Evolutionary conservation across 2,888 invertebrate genomes (phyloP).

Genomic region (Cephalotes varians): DNA sequence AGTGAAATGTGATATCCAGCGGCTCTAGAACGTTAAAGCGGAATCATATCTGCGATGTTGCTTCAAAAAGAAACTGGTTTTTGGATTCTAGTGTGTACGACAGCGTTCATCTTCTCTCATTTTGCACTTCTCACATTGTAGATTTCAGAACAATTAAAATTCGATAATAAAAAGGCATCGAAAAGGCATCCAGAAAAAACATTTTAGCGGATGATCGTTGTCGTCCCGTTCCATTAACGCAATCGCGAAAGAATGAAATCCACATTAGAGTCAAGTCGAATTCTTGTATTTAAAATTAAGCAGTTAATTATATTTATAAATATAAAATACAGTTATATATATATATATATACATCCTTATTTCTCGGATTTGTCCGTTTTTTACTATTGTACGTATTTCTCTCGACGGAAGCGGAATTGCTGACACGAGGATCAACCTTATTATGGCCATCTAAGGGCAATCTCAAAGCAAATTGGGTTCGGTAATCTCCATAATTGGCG

Average conservation of each 20-base stretch:
- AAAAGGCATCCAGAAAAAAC: background rate
- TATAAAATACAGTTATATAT: conserved; percentile 5
- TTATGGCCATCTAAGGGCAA: conserved; percentile 33
- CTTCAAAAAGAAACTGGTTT: conserved; percentile 7
- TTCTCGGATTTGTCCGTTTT: background rate
- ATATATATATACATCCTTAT: background rate
- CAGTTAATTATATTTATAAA: no score
- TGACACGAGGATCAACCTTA: conserved; percentile 9
- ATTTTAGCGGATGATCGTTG: background rate
- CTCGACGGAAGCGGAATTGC: conserved; percentile 8
- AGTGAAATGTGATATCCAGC: background rate
- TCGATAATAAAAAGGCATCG: conserved; percentile 3
- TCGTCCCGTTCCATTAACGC: background rate
- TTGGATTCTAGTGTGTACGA: background rate
- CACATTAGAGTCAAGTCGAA: background rate
- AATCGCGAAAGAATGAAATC: background rate
- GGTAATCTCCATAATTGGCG: conserved; percentile 35
- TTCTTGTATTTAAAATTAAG: no score
- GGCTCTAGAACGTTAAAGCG: background rate
- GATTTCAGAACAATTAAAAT: background rate
- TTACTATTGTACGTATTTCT: conserved; percentile 11
- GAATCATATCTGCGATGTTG: background rate
- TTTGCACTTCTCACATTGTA: background rate
- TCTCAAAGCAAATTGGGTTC: conserved; percentile 36
- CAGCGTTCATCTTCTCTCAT: conserved; percentile 2